Conservation (phyloP, 2,888 invertebrate genomes). For the Encarsia formosa region DNA sequence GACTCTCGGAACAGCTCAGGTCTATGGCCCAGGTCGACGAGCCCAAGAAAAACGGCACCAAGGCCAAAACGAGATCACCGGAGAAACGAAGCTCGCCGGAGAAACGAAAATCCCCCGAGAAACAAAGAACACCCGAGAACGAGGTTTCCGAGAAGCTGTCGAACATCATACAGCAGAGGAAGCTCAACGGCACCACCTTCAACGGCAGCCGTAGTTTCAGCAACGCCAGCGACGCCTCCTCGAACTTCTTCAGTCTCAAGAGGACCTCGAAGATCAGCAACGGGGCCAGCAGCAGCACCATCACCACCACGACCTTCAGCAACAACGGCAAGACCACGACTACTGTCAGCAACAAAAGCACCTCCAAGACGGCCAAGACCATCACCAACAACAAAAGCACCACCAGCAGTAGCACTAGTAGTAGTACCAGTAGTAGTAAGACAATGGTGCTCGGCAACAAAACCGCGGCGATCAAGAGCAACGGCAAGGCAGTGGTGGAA, state of each 20-base stretch:
- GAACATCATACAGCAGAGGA: constrained; percentile 39
- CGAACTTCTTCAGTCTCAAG: too few species aligned
- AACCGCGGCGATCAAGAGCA: background rate
- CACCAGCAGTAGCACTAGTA: too few species aligned
- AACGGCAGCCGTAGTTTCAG: constrained; percentile 39
- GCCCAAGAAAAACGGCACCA: background rate
- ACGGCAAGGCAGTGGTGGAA: constrained; percentile 5
- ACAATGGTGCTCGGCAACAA: background rate
- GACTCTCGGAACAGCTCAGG: constrained; percentile 71
- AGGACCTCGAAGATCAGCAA: background rate
- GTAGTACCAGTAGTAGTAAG: background rate
- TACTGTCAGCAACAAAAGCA: background rate
- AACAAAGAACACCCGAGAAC: constrained; percentile 27
- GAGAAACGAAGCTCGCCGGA: background rate
- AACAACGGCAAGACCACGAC: background rate
- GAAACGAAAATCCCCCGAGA: constrained; percentile 26
- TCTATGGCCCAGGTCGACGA: constrained; percentile 34
- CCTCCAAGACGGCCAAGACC: background rate
- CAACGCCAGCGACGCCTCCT: constrained; percentile 8
- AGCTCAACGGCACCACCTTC: constrained; percentile 46
- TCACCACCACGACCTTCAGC: constrained; percentile 1
- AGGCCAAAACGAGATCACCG: background rate
- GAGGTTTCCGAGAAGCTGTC: constrained; percentile 47
- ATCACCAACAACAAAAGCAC: background rate
- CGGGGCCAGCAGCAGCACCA: constrained; percentile 4